Evolutionary conservation across 2,888 invertebrate species (phyloP).

Genomic region (Phania funesta): DNA sequence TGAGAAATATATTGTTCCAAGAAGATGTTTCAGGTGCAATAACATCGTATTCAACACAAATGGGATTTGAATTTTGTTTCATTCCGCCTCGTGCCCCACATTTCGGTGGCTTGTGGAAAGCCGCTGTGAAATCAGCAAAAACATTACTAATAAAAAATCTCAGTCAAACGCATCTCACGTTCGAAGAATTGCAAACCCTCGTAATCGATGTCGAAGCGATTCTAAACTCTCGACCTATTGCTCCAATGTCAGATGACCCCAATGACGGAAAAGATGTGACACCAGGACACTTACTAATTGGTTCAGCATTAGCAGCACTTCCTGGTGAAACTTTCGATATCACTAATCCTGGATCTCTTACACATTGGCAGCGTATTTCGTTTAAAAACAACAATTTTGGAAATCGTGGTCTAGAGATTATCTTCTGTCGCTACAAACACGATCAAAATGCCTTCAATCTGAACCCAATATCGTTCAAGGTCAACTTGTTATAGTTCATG

Average conservation of each 20-base stretch:
- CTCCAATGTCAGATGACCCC: conserved; percentile 43
- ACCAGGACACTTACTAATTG: not conserved
- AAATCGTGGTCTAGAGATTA: conserved; percentile 48
- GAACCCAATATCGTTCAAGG: conserved; percentile 42
- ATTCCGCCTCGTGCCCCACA: conserved; percentile 15
- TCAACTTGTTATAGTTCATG: conserved; percentile 60
- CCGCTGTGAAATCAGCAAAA: conserved; percentile 22
- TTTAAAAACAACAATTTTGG: conserved; percentile 61
- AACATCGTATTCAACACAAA: not conserved
- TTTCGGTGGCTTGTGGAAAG: conserved; percentile 11
- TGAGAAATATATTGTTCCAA: not conserved
- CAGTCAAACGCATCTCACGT: not conserved
- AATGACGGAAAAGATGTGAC: not conserved
- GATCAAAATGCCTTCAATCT: conserved; percentile 41
- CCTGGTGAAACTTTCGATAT: not conserved
- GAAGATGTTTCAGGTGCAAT: too few relatives aligned
- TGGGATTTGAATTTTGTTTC: not conserved
- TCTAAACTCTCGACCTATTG: conserved; percentile 48
- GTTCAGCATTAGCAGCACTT: not conserved
- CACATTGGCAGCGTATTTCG: conserved; percentile 47
- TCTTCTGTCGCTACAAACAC: conserved; percentile 38
- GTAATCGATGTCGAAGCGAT: not conserved
- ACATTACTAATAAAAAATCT: not conserved
- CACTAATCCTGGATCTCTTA: conserved; percentile 21
- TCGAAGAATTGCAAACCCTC: not conserved